phyloP scores from a whole-genome alignment of 2,888 invertebrate genomes.

The Monochamus alternatus region DNA sequence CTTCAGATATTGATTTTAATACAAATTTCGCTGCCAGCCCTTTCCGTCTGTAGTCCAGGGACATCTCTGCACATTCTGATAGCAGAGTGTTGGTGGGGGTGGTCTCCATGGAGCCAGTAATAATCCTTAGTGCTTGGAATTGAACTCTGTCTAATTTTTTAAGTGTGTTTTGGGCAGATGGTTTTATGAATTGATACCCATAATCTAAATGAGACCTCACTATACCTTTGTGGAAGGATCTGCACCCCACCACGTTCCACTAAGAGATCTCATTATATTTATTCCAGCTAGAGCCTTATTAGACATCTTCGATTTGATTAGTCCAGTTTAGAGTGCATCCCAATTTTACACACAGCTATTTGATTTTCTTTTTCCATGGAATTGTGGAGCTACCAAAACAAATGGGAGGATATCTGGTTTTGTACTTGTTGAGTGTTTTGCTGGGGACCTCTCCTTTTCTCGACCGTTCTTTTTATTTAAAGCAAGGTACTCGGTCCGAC shows the following conservation, averaged over 20 bases:
- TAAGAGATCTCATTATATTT: slow-evolving; percentile 34
- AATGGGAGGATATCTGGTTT: too few relatives aligned
- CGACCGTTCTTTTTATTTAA: too few relatives aligned
- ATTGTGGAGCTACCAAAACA: not conserved
- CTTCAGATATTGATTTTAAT: not conserved
- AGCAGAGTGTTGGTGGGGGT: slow-evolving; percentile 32
- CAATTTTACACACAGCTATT: slow-evolving; percentile 35
- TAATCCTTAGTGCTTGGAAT: slow-evolving; percentile 21
- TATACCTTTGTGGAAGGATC: slow-evolving; percentile 34
- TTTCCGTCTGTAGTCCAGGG: slow-evolving; percentile 15
- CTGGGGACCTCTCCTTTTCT: too few relatives aligned
- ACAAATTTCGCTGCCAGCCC: slow-evolving; percentile 22
- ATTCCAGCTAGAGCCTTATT: slow-evolving; percentile 31
- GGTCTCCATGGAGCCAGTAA: slow-evolving; percentile 30
- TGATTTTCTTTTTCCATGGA: slow-evolving; percentile 20
- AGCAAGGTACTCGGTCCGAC: too few relatives aligned
- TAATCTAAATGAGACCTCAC: slow-evolving; percentile 35
- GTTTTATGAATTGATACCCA: slow-evolving; percentile 12
- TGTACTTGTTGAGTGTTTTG: too few relatives aligned
- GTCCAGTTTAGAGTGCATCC: not conserved
- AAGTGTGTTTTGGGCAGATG: not conserved
- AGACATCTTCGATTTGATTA: not conserved
- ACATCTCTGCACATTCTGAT: slow-evolving; percentile 29
- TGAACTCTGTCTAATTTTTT: slow-evolving; percentile 25
- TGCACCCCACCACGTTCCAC: slow-evolving; percentile 34